Conservation (phyloP, 1,140 invertebrate genomes). For the Polyergus mexicanus region DNA sequence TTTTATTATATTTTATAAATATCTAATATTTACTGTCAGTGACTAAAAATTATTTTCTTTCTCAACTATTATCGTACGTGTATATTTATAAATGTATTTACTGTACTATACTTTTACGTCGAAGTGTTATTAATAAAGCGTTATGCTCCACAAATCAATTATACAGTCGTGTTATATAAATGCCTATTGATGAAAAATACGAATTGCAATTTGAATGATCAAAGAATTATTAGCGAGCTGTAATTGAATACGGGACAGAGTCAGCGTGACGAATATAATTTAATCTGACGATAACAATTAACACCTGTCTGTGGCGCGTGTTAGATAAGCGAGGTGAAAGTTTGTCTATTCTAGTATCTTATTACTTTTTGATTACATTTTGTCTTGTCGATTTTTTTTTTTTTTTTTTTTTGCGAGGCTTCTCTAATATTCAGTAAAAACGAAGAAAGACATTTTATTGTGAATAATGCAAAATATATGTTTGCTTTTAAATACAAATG, state of each 20-base stretch:
- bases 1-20: neutral
- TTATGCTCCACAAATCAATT: conserved; percentile 18
- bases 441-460: neutral
- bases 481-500: neutral
- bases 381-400: conserved; percentile 28
- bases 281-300: conserved; percentile 70
- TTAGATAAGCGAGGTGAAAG: conserved; percentile 74
- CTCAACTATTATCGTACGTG: neutral
- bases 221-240: conserved; percentile 13
- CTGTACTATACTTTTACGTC: neutral
- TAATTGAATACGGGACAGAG: conserved; percentile 1
- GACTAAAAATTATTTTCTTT: no score
- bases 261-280: conserved; percentile 58
- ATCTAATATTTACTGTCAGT: no score
- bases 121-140: neutral
- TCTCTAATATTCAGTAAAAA: neutral
- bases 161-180: conserved; percentile 26
- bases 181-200: conserved; percentile 12
- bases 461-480: neutral
- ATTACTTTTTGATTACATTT: conserved; percentile 32
- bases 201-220: conserved; percentile 37
- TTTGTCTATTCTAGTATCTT: conserved; percentile 28
- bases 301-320: conserved; percentile 55
- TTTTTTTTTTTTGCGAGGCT: neutral
- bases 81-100: neutral